Base-by-base conservation (phyloP, 2,888 invertebrate species). In the Meganola albula region DNA sequence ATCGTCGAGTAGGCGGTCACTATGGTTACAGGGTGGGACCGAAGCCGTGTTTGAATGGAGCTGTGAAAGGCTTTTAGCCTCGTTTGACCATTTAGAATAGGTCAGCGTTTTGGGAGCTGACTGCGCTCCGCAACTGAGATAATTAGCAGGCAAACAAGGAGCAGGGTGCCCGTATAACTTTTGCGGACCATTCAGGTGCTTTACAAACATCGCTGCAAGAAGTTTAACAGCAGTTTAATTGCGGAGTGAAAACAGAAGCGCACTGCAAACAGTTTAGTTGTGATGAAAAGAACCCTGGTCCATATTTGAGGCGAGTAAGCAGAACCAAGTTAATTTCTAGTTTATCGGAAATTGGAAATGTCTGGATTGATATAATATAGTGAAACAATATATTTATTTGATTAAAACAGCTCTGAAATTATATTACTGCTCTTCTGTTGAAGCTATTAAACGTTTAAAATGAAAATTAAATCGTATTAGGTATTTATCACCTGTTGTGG, bases 221-320 rank as follows among this genome's bases (percentile, higher is more conserved):
- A 85, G 67, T 85, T 85, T 82, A 82, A 80, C 84, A 82, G 77
- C 77, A 79, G 82, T 84, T 84, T 83, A 82, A 85, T 84, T 83
- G 80, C 79, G 70, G 67, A 68, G 70, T 72, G 74, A 82, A 82
- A 79, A 83, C 80, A 80, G 77, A 75, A 78, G 74, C 75, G 78
- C 72, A 67, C 68, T 69, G 77, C 74, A 79, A 75, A 78, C 77
- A 71, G 67, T 83, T 82, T 74, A 73, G 73, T 74, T 78, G 60
- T 62, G 51, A 58, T 75, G 72, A 78, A 83, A 79, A 83, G 80
- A 83, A 82, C 69, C n/a, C 70, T 62, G 55, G 63, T 68, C 56
- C 64, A 71, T 69, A 65, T 64, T 65, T 66, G 61, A 63, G 63
- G 64, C 55, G 63, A 63, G 60, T 60, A 51, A 57, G 62, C 58